phyloP scores from a whole-genome alignment of 2,888 invertebrate species.

The Philopedon plagiatum region DNA sequence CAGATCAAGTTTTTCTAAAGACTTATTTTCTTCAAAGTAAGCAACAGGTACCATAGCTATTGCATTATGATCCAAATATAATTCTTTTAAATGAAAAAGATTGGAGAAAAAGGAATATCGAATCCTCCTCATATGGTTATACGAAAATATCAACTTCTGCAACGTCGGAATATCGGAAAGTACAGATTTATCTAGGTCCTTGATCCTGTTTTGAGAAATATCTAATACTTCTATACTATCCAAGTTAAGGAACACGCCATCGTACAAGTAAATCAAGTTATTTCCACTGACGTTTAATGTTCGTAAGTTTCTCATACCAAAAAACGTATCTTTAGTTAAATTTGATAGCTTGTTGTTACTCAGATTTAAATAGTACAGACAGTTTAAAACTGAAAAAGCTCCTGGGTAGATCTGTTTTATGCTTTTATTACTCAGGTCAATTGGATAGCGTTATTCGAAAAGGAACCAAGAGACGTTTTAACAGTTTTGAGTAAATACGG shows the following conservation, averaged over 20 bases:
- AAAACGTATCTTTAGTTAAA: constrained; percentile 53
- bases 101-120: constrained; percentile 54
- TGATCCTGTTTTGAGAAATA: constrained; percentile 59
- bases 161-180: constrained; percentile 5
- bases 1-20: constrained; percentile 59
- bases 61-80: constrained; percentile 56
- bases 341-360: constrained; percentile 57
- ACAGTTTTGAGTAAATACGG: too few species aligned
- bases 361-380: constrained; percentile 58
- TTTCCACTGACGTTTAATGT: constrained; percentile 57
- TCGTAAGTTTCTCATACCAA: constrained; percentile 53
- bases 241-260: constrained; percentile 47
- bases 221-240: constrained; percentile 55
- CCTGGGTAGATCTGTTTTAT: constrained; percentile 57
- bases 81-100: constrained; percentile 52
- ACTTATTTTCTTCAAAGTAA: constrained; percentile 54
- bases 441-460: too few species aligned
- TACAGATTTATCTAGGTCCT: constrained; percentile 40
- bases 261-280: constrained; percentile 51
- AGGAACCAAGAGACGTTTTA: too few species aligned
- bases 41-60: constrained; percentile 51
- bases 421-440: constrained; percentile 57
- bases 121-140: constrained; percentile 53
- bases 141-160: constrained; percentile 11
- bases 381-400: constrained; percentile 59